Evolutionary conservation across 2,888 invertebrate genomes (phyloP).

Genomic region (Seira sanloemensis): DNA sequence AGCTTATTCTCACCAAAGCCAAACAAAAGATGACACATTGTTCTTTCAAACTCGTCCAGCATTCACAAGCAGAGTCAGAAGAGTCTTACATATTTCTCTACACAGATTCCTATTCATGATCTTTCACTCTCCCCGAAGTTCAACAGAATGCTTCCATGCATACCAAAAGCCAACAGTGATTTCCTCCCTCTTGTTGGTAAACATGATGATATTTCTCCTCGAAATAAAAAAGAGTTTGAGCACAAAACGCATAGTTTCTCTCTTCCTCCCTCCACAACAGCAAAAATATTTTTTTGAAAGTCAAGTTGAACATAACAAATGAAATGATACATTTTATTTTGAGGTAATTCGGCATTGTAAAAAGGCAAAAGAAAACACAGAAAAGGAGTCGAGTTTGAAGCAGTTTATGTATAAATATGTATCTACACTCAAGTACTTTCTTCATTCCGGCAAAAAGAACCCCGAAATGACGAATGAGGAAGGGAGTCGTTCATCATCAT

Average conservation of each 20-base stretch:
- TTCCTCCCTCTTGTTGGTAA: constrained; percentile 15
- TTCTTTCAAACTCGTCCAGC: constrained; percentile 40
- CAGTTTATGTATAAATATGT: no score
- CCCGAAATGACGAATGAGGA: constrained; percentile 61
- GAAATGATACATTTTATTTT: constrained; percentile 4
- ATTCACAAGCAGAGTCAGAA: constrained; percentile 39
- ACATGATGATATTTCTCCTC: neutral
- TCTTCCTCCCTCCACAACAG: neutral
- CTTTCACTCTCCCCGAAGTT: constrained; percentile 1
- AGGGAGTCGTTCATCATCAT: constrained; percentile 63
- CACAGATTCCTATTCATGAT: neutral
- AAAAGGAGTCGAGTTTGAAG: neutral
- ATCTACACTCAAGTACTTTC: neutral
- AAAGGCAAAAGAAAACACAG: neutral
- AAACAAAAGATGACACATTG: constrained; percentile 63
- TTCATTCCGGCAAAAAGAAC: neutral
- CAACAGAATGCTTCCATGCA: constrained; percentile 47
- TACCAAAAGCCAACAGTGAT: constrained; percentile 44
- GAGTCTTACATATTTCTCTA: neutral
- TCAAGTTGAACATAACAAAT: constrained; percentile 4
- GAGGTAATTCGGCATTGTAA: neutral
- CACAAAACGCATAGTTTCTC: neutral
- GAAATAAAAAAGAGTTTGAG: neutral
- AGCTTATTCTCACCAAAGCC: constrained; percentile 51
- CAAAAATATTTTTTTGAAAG: neutral